Base-by-base conservation (phyloP, 1,140 invertebrate species). In the Dendroctonus valens region DNA sequence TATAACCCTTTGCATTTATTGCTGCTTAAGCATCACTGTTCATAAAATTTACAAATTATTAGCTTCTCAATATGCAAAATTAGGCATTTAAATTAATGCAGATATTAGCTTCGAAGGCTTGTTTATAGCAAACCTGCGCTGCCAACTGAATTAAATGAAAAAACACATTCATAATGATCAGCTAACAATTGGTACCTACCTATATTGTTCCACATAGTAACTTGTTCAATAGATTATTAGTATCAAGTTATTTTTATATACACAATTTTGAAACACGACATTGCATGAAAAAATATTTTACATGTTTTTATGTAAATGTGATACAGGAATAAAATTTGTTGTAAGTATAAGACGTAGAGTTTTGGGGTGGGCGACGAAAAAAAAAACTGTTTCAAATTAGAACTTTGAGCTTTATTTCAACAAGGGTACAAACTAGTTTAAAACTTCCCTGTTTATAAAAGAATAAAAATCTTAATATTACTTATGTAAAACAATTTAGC, bases 251-350 rank as follows among this genome's bases (percentile, higher is more conserved):
- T 52, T 62, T 64, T 64, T 54, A 55, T 55, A 55, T 39, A 54
- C 51, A 14, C 39, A 48, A 46, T 37, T 41, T 62, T 41, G 9
- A 60, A 50, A 50, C 44, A 15, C 41, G 41, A 55, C 53, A 51
- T 55, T 37, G 50, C 50, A 42, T 61, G 44, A 11, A 55, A 38
- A 59, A 12, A 55, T 64, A 64, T 55, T 64, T 64, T 55, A 54
- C 61, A 55, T 41, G 52, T 64, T 54, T 55, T 64, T 64, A 64
- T 55, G 52, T 64, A 64, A 55, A 64, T 64, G 51, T 64, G 61
- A 55, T 64, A 49, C 37, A 26, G 39, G 41, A 61, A 61, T 61
- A 61, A 61, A 61, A 40, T 61, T 61, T 60, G 38, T 62, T 53
- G 51, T 11, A 53, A 14, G 51, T 14, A 15, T 53, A 14, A 53